phyloP scores from a whole-genome alignment of 2,888 invertebrate species.

The Drosophila niveifrons region DNA sequence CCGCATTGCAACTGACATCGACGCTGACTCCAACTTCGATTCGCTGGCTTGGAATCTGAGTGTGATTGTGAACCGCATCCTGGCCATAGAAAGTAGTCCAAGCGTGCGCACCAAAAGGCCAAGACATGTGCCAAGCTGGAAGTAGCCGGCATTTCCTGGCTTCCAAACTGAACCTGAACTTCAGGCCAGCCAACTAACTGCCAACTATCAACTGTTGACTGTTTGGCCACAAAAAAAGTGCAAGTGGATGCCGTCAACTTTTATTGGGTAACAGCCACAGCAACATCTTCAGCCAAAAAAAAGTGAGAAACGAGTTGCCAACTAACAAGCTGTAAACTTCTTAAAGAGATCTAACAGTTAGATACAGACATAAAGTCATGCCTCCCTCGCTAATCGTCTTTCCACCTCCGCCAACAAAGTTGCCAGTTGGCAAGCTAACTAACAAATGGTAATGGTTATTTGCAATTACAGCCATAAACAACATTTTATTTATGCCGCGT shows the following conservation, averaged over 20 bases:
- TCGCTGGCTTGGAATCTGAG: conserved; percentile 48
- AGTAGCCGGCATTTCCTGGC: conserved; percentile 73
- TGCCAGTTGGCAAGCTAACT: conserved; percentile 7
- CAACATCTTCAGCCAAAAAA: conserved; percentile 28
- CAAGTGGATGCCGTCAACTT: conserved; percentile 43
- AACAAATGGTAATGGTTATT: conserved; percentile 55
- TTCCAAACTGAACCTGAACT: conserved; percentile 83
- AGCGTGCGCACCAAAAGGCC: conserved; percentile 60
- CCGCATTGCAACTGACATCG: conserved; percentile 59
- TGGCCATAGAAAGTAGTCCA: conserved; percentile 80
- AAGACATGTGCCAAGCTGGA: conserved; percentile 33
- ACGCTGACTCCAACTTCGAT: conserved; percentile 15
- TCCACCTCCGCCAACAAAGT: conserved; percentile 2
- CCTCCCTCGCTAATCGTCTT: not conserved
- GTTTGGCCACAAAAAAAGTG: conserved; percentile 38
- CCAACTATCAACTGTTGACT: conserved; percentile 5
- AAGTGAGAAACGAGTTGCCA: conserved; percentile 5
- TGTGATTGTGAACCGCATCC: conserved; percentile 53
- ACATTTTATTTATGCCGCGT: conserved; percentile 74
- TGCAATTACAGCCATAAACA: conserved; percentile 72
- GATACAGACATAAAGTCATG: conserved; percentile 40
- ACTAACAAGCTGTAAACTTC: conserved; percentile 11
- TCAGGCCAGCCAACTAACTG: conserved; percentile 46
- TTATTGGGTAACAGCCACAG: conserved; percentile 54
- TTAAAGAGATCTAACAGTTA: conserved; percentile 31